Evolutionary conservation across 2,888 invertebrate genomes (phyloP).

Genomic region (Chloroclystis v-ata): DNA sequence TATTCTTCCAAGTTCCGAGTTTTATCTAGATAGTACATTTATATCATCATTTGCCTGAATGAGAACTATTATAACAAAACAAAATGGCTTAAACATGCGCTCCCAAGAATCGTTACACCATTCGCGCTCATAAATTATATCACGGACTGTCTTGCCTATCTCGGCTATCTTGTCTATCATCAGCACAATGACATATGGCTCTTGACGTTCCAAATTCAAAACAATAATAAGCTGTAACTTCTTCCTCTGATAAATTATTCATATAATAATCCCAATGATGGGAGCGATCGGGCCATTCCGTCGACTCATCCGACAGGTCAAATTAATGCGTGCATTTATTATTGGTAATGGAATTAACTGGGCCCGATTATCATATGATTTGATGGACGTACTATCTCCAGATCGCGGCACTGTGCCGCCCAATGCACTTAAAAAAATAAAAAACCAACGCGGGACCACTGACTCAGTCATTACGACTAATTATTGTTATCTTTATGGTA

Average conservation of each 20-base stretch:
- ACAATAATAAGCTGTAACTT: conserved; percentile 63
- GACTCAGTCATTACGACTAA: conserved; percentile 71
- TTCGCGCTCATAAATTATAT: conserved; percentile 43
- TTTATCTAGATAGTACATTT: neutral
- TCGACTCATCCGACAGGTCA: conserved; percentile 75
- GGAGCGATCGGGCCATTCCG: conserved; percentile 62
- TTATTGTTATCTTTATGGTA: conserved; percentile 77
- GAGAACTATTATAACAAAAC: conserved; percentile 3
- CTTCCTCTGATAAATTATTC: conserved; percentile 74
- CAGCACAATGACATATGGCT: conserved; percentile 52
- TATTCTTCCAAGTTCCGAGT: neutral
- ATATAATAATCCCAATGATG: conserved; percentile 76
- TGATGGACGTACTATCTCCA: conserved; percentile 75
- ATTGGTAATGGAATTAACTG: conserved; percentile 77
- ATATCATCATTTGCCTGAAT: neutral
- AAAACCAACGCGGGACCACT: conserved; percentile 43
- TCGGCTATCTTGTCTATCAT: conserved; percentile 49
- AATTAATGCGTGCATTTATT: conserved; percentile 78
- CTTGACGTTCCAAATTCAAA: conserved; percentile 63
- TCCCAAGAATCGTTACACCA: conserved; percentile 32
- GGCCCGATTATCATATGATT: conserved; percentile 76
- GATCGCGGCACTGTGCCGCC: conserved; percentile 63
- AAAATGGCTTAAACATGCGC: conserved; percentile 1
- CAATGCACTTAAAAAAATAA: conserved; percentile 63
- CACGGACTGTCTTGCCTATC: conserved; percentile 30